These are phyloP conservation scores for Marronus borbonicus DNA, from an alignment of 2,888 invertebrate genomes.

Conservation along the genomic window DNA sequence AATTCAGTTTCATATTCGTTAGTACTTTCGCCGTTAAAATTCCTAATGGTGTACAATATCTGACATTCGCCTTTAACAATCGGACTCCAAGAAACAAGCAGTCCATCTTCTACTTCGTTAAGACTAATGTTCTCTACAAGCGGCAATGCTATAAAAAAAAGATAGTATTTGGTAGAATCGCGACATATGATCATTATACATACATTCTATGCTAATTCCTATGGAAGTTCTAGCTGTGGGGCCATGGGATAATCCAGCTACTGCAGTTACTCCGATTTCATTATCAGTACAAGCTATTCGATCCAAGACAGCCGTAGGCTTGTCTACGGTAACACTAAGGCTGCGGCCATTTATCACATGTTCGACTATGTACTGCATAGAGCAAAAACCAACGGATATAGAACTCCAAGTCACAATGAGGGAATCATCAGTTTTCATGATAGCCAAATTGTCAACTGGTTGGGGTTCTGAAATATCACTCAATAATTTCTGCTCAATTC, in stretches of 20 bases:
- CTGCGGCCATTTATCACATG: background rate
- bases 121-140: slow-evolving; percentile 7
- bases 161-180: too few species aligned
- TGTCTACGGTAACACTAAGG: background rate
- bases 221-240: background rate
- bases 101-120: background rate
- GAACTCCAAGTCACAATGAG: slow-evolving; percentile 15
- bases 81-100: slow-evolving; percentile 34
- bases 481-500: background rate
- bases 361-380: slow-evolving; percentile 30
- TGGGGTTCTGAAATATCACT: slow-evolving; percentile 8
- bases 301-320: background rate
- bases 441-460: background rate
- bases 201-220: background rate
- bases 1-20: slow-evolving; percentile 2
- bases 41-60: slow-evolving; percentile 19
- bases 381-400: slow-evolving; percentile 7
- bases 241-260: slow-evolving; percentile 1
- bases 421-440: background rate
- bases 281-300: background rate
- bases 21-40: slow-evolving; percentile 8
- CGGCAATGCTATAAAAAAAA: slow-evolving; percentile 1
- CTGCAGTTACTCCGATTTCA: slow-evolving; percentile 6
- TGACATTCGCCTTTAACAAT: slow-evolving; percentile 3
- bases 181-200: background rate